Conservation (phyloP, 2,113 vertebrate genomes). For the Archilochus colubris region DNA sequence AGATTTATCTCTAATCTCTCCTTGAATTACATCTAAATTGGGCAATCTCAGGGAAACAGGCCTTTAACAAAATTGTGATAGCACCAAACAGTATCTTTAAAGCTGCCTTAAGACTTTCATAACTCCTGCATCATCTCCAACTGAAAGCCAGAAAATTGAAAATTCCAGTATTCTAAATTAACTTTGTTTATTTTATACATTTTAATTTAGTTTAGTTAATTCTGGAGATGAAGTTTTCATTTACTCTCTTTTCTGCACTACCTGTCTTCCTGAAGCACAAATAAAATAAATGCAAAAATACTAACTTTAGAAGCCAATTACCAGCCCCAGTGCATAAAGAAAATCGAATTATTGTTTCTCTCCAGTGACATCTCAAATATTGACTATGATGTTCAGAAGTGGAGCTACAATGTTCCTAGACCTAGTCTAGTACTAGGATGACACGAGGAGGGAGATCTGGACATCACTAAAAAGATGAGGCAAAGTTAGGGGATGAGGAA, state of each 20-base stretch:
- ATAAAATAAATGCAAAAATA: background rate
- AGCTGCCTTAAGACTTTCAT: background rate
- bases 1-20: background rate
- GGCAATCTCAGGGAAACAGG: background rate
- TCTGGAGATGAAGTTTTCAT: background rate
- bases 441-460: fast-evolving
- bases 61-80: background rate
- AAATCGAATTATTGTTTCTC: background rate
- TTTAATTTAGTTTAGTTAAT: background rate
- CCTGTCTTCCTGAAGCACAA: background rate
- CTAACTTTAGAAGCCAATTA: background rate
- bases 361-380: background rate
- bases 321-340: background rate
- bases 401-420: background rate
- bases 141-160: background rate
- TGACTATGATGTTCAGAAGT: background rate
- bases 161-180: background rate
- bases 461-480: background rate
- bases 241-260: background rate
- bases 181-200: background rate
- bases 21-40: background rate
- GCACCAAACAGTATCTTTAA: background rate
- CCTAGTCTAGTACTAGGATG: background rate
- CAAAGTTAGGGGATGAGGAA: background rate
- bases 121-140: background rate